Evolutionary conservation across 2,888 invertebrate species (phyloP), one percentile per base, ranked within the genome.

Genomic region (Proisotoma minuta): DNA sequence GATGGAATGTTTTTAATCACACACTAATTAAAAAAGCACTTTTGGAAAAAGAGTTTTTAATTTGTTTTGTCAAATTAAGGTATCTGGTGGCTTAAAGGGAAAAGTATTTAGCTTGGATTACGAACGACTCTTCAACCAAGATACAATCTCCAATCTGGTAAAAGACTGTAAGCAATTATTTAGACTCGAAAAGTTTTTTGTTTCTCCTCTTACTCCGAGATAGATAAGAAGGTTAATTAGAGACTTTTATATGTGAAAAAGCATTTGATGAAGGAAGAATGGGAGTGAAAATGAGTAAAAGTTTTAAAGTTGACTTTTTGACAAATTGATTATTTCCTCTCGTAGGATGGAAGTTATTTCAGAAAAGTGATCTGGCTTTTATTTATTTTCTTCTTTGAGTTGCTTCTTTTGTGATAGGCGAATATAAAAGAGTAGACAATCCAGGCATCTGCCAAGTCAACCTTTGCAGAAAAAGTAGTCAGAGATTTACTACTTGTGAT

Each of bases 261-360:
- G 26, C 43, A n/a, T 43, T 24, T 56, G 43, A 43, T 56, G 56
- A 43, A 56, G 43, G 20, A 51, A 56, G 18, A 56, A 56, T 20
- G 56, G 23, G 20, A 56, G 40, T 39, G 43, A 56, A 56, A 56
- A 56, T 24, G 47, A 56, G 56, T 18, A n/a, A 43, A 39, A 47
- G 22, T 56, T 47, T 56, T 34, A 22, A 34, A 8, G 39, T 22
- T 20, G 40, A 43, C 56, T 40, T 18, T 56, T 56, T 56, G 56
- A 56, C 56, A 56, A 56, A 56, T 56, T 23, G 43, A 15, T 43
- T 40, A 56, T 56, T 56, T 43, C 56, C 43, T 56, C 26, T 56
- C 27, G 56, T 8, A 56, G 18, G 56, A 56, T 40, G 56, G 2
- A 3, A 56, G 56, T 56, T 56, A 56, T 56, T 56, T 56, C 20